phyloP scores from a whole-genome alignment of 1,140 invertebrate genomes.

The Calliphora vicina region DNA sequence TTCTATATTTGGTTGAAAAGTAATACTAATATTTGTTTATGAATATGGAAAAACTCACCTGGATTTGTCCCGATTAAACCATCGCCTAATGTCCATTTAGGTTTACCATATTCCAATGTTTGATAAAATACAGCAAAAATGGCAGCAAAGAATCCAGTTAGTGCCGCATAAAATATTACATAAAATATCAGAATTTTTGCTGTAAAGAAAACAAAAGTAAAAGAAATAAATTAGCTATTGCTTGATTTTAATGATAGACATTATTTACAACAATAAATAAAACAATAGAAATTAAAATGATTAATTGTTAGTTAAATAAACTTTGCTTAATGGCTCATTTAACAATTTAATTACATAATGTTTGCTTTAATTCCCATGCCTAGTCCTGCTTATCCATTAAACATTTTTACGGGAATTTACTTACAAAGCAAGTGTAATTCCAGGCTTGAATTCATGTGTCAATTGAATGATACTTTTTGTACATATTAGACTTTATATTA shows the following conservation, averaged over 20 bases:
- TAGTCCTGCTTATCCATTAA: too few relatives aligned
- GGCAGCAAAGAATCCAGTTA: slow-evolving; percentile 89
- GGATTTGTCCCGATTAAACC: slow-evolving; percentile 92
- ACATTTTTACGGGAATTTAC: too few relatives aligned
- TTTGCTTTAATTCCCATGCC: too few relatives aligned
- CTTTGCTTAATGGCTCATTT: not conserved
- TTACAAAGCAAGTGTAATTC: too few relatives aligned
- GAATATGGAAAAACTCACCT: too few relatives aligned
- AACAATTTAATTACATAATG: not conserved
- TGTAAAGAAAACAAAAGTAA: slow-evolving; percentile 67
- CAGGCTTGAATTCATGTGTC: too few relatives aligned
- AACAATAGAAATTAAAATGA: not conserved
- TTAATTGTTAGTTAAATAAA: not conserved
- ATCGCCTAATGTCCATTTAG: slow-evolving; percentile 84
- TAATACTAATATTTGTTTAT: too few relatives aligned
- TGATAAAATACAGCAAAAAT: slow-evolving; percentile 93
- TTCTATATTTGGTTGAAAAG: too few relatives aligned
- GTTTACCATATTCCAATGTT: slow-evolving; percentile 83
- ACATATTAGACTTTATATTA: too few relatives aligned
- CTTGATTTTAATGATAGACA: not conserved
- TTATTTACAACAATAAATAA: not conserved
- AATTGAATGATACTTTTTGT: too few relatives aligned
- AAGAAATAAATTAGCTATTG: not conserved
- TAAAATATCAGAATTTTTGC: slow-evolving; percentile 95
- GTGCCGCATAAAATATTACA: slow-evolving; percentile 87